Conservation (phyloP, 2,888 invertebrate species). For the Nysson spinosus region DNA sequence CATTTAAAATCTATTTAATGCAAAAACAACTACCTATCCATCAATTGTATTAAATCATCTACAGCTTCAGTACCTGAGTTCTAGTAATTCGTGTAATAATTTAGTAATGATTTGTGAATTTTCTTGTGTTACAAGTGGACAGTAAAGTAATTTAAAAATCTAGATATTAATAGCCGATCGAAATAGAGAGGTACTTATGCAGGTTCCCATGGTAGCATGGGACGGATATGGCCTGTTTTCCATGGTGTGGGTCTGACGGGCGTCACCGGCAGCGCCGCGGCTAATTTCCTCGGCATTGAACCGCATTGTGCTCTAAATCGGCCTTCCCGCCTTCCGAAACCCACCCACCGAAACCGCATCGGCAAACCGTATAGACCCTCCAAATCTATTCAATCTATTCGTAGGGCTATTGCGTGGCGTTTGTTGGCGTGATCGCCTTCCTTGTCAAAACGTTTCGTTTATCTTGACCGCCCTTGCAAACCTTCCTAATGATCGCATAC, state of each 20-base stretch:
- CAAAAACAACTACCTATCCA: too few species aligned
- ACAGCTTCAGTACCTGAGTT: too few species aligned
- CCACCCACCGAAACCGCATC: constrained; percentile 28
- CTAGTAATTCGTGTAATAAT: too few species aligned
- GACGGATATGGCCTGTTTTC: constrained; percentile 44
- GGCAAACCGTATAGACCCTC: constrained; percentile 31
- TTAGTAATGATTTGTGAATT: not conserved
- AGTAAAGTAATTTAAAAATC: not conserved
- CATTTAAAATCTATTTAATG: not conserved
- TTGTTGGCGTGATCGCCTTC: not conserved
- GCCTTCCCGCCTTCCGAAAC: constrained; percentile 59
- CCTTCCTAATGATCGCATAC: not conserved
- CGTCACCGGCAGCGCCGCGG: constrained; percentile 74
- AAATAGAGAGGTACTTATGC: not conserved
- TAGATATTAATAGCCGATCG: not conserved
- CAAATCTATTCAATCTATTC: constrained; percentile 26
- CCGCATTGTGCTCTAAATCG: constrained; percentile 75
- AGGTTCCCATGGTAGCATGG: constrained; percentile 23
- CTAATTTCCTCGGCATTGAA: constrained; percentile 76
- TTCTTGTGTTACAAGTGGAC: not conserved
- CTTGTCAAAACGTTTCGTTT: not conserved
- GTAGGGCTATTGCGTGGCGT: constrained; percentile 7
- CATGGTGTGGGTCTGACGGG: constrained; percentile 67
- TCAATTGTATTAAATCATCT: too few species aligned
- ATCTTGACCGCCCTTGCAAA: not conserved